Evolutionary conservation across 1,140 invertebrate species (phyloP), one percentile per base, ranked within the genome.

Genomic region (Zaprionus inermis): DNA sequence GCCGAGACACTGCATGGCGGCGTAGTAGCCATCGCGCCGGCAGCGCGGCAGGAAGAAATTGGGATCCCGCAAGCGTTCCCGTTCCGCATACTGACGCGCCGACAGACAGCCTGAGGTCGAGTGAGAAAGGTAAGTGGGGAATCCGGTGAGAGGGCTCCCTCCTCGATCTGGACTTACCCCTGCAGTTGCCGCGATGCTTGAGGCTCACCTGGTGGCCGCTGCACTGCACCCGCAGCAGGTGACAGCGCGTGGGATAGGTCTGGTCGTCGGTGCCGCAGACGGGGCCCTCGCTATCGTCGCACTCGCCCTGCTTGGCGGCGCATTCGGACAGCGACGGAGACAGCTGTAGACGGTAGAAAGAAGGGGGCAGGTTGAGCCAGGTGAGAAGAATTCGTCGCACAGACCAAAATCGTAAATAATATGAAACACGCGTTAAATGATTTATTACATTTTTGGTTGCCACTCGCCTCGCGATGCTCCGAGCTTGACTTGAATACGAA

Each of bases 261-360:
- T 95, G 92, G 10, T 95, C 95, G 88, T 98, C 96, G 22, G 96
- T 96, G 66, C 96, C 97, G 86, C 97, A 98, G 32, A 97, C 96
- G 9, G 95, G 94, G 59, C 92, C 91, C 88, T 89, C 90, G 51
- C 77, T 86, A 63, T 88, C 90, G 70, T 92, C 91, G 75, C 92
- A 92, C 73, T 92, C 88, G 28, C 90, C 90, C 49, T 76, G 77
- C 66, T 90, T 92, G 63, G 90, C 88, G 28, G 91, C 88, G 72
- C 92, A 92, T 73, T 92, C 85, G 46, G 91, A 91, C 54, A 92
- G 81, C 79, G 88, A 72, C 38, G 72, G 44, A 52, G 79, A 52
- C 56, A 56, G 30, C 52, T 49, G 10, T 24, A 20, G 36, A 32
- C 36, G 46, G 51, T 34, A 46, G 64, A 54, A 51, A 30, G 34